These are phyloP conservation scores for Kudoa iwatai DNA, from an alignment of 30 jellyfish, hydroid and myxozoan species.

Conservation along the genomic window DNA sequence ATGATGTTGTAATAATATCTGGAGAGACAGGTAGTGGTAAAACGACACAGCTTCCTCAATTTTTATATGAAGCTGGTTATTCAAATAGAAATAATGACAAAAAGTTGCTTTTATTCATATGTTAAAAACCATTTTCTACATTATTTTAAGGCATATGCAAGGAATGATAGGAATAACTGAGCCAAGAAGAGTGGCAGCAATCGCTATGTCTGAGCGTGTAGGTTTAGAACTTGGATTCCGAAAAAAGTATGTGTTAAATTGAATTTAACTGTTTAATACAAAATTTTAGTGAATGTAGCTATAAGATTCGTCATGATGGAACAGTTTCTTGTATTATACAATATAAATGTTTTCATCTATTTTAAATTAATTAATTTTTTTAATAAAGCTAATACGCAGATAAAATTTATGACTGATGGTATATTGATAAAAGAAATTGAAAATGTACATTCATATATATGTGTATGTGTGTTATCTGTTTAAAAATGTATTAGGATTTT, in stretches of 20 bases:
- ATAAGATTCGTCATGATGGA: conserved; percentile 80
- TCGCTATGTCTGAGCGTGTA: conserved; percentile 65
- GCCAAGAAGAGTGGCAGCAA: conserved; percentile 96
- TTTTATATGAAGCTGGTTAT: conserved; percentile 76
- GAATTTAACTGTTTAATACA: too few species aligned
- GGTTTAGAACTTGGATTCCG: conserved; percentile 39
- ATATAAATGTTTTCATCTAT: not conserved
- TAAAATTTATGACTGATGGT: conserved; percentile 93
- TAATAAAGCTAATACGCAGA: conserved; percentile 39
- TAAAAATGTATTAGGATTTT: conserved; percentile 71
- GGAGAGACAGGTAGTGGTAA: conserved; percentile 99
- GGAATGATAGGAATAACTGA: conserved; percentile 90
- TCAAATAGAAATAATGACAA: too few species aligned
- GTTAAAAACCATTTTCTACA: too few species aligned
- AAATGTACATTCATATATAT: conserved; percentile 5
- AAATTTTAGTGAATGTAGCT: too few species aligned
- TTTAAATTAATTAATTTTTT: too few species aligned
- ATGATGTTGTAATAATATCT: conserved; percentile 21
- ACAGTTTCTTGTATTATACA: conserved; percentile 17
- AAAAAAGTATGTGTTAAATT: too few species aligned
- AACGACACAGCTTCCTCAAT: conserved; percentile 93
- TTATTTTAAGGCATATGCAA: not conserved
- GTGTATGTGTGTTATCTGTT: too few species aligned
- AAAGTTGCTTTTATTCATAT: too few species aligned
- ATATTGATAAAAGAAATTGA: conserved; percentile 73